Percentiles rank a stretch among this genome's conserved stretches.
Evolutionary conservation across 2,888 invertebrate species (phyloP).

Genomic region (Pantelozetes paolii): DNA sequence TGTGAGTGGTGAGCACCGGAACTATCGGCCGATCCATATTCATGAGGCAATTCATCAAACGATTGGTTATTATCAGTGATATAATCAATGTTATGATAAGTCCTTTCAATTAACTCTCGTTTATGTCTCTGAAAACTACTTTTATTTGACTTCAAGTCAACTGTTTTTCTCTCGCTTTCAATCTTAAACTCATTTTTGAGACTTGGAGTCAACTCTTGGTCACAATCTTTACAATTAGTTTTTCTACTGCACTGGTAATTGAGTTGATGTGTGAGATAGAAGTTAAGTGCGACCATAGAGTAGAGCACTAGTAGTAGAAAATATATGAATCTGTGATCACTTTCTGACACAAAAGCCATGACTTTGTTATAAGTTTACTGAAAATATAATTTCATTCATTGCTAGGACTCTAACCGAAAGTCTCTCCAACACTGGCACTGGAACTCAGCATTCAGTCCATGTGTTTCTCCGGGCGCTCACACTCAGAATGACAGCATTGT

Average conservation of each 20-base stretch:
- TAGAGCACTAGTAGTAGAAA: slow-evolving; percentile 19
- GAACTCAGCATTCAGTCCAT: not conserved
- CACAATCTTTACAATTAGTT: not conserved
- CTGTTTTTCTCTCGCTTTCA: not conserved
- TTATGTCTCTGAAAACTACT: slow-evolving; percentile 10
- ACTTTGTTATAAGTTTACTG: not conserved
- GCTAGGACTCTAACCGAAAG: not conserved
- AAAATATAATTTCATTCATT: not conserved
- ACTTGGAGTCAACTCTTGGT: not conserved
- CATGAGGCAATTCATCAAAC: not conserved
- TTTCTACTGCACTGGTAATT: not conserved
- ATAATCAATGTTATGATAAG: not conserved
- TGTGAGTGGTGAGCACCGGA: not conserved
- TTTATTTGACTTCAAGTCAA: too few species aligned
- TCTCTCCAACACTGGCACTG: not conserved
- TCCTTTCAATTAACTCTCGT: not conserved
- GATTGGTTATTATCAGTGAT: slow-evolving; percentile 2
- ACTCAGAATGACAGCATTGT: slow-evolving; percentile 19
- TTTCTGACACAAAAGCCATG: slow-evolving; percentile 18
- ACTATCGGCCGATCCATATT: not conserved
- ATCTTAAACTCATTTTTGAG: not conserved
- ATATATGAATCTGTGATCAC: slow-evolving; percentile 20
- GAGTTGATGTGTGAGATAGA: slow-evolving; percentile 18
- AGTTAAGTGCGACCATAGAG: slow-evolving; percentile 2
- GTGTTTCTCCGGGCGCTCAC: slow-evolving; percentile 2